Conservation (phyloP, 2,797 vertebrate genomes). For the Lutjanus argentimaculatus region DNA sequence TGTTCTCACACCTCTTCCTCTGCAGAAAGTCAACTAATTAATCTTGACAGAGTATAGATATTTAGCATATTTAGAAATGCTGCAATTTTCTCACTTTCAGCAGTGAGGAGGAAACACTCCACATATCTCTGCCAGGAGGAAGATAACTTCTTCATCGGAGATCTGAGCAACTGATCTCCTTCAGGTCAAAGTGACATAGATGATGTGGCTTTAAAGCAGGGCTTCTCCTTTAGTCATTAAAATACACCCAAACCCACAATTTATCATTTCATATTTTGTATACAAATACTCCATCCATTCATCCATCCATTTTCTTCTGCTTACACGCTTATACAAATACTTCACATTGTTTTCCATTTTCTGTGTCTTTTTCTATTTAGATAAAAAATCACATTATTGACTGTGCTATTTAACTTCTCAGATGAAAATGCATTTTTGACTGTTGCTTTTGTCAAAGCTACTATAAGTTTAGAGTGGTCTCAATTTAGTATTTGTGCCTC, state of each 20-base stretch:
- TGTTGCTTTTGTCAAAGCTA: too few species aligned
- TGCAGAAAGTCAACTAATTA: not conserved
- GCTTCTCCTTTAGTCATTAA: not conserved
- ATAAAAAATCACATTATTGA: not conserved
- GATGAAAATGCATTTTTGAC: not conserved
- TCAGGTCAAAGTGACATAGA: not conserved
- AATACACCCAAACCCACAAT: not conserved
- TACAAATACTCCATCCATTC: not conserved
- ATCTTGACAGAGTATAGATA: slow-evolving; percentile 9
- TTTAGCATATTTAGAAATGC: slow-evolving; percentile 8
- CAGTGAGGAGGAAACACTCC: not conserved
- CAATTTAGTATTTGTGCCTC: too few species aligned
- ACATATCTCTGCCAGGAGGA: not conserved
- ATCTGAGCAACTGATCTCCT: slow-evolving; percentile 13
- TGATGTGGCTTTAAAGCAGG: not conserved
- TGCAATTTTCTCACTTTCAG: slow-evolving; percentile 10
- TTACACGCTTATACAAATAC: not conserved
- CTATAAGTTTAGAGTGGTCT: too few species aligned
- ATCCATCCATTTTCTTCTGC: too few species aligned
- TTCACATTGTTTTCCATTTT: not conserved
- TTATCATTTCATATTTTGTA: not conserved
- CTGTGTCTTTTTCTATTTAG: not conserved
- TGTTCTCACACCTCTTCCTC: slow-evolving; percentile 2
- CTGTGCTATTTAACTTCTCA: not conserved
- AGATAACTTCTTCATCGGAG: not conserved